Conservation (phyloP, 2,888 invertebrate species). For the Saturnia japonica region DNA sequence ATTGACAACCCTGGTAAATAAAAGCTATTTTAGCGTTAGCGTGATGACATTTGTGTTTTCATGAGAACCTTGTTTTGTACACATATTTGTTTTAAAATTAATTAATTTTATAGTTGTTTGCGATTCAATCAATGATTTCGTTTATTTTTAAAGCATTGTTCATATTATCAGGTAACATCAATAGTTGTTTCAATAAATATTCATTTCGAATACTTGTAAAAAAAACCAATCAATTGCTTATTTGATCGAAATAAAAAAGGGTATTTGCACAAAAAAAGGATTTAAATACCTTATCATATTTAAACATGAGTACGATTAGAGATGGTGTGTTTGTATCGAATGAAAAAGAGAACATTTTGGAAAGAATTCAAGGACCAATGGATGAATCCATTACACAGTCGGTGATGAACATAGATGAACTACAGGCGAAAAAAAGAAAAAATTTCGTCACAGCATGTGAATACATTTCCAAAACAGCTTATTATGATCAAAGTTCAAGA, state of each 20-base stretch:
- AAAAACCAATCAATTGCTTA: too few species aligned
- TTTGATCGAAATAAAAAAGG: background rate
- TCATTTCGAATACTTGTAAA: too few species aligned
- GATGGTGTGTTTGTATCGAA: background rate
- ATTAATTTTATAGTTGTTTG: too few species aligned
- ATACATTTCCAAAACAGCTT: constrained; percentile 59
- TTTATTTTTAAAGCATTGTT: too few species aligned
- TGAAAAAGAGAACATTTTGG: background rate
- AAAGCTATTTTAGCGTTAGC: too few species aligned
- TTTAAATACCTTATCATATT: background rate
- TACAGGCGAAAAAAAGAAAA: constrained; percentile 50
- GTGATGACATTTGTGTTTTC: too few species aligned
- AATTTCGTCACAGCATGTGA: constrained; percentile 69
- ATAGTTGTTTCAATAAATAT: too few species aligned
- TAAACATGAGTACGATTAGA: background rate
- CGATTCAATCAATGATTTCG: too few species aligned
- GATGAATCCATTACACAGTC: background rate
- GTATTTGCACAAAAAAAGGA: background rate
- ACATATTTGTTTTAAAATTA: too few species aligned
- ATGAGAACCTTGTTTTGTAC: too few species aligned
- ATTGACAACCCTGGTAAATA: too few species aligned
- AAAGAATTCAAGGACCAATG: background rate
- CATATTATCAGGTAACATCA: too few species aligned
- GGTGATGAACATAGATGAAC: constrained; percentile 33
- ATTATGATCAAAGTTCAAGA: constrained; percentile 53